These are phyloP conservation scores for Pterocles orientalis DNA, from an alignment of 2,113 vertebrate species.

Conservation along the genomic window DNA sequence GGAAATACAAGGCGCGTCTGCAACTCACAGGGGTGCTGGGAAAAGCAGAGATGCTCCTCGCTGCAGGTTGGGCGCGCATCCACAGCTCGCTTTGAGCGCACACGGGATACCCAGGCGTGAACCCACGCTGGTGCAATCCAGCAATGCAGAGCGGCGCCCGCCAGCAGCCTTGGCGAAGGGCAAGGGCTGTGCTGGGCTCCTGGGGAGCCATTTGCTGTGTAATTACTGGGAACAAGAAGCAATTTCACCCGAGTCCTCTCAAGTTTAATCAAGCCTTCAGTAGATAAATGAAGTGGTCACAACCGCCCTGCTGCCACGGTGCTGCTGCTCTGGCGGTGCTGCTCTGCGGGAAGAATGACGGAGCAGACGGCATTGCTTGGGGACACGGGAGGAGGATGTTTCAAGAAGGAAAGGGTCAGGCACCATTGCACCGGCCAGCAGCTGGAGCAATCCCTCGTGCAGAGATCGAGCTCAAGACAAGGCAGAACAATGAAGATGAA, in stretches of 20 bases:
- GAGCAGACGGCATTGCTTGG: accelerated
- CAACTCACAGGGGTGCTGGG: not conserved
- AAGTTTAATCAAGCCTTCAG: not conserved
- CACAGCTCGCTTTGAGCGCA: not conserved
- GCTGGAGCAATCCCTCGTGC: not conserved
- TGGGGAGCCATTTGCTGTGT: accelerated
- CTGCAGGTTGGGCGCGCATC: not conserved
- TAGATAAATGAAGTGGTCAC: not conserved
- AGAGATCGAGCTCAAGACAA: not conserved
- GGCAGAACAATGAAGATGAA: not conserved
- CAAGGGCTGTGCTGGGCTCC: not conserved
- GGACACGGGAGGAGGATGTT: not conserved
- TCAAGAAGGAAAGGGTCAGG: not conserved
- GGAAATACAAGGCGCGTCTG: not conserved
- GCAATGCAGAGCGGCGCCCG: not conserved
- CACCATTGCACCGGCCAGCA: not conserved
- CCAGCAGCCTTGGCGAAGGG: not conserved
- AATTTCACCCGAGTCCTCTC: not conserved
- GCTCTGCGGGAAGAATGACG: accelerated
- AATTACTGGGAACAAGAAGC: not conserved
- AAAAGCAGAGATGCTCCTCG: not conserved
- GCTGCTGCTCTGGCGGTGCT: not conserved
- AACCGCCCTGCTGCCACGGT: accelerated
- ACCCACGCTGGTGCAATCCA: too few species aligned
- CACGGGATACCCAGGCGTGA: accelerated